These are phyloP conservation scores for Austrofundulus limnaeus DNA, from an alignment of 2,113 vertebrate species.

Conservation along the genomic window DNA sequence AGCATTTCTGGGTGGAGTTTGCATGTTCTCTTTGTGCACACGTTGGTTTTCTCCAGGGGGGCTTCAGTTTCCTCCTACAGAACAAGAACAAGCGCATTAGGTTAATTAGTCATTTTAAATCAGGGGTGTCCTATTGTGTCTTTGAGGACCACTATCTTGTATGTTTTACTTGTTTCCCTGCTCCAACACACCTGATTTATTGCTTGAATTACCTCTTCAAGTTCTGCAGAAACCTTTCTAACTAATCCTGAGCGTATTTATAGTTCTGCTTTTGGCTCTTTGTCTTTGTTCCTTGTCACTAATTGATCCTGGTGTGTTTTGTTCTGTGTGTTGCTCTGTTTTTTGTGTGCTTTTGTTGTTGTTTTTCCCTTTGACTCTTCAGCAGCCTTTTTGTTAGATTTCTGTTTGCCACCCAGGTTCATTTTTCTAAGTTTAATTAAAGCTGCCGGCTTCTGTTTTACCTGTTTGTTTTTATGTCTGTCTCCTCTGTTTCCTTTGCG, in stretches of 20 bases:
- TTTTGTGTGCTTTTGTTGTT: background rate
- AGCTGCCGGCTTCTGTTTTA: background rate
- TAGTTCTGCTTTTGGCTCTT: background rate
- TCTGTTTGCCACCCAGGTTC: background rate
- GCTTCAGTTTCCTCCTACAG: no score
- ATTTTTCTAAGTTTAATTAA: slow-evolving; percentile 8
- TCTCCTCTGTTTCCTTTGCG: background rate
- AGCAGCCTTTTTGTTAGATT: background rate
- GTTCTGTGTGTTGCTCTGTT: background rate
- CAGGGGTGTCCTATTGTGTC: no score
- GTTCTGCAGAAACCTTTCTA: no score
- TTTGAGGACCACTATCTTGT: no score
- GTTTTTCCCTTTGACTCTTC: background rate
- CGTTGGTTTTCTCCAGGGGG: no score
- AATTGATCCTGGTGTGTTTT: background rate
- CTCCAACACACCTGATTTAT: no score
- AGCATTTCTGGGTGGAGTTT: no score
- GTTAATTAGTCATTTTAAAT: background rate
- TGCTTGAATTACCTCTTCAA: no score
- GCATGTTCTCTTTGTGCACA: no score
- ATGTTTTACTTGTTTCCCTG: no score
- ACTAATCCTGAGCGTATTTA: background rate
- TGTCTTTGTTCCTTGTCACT: background rate
- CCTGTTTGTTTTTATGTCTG: background rate
- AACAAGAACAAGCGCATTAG: no score